Conservation (phyloP, 2,113 vertebrate genomes). For the Festucalex cinctus region DNA sequence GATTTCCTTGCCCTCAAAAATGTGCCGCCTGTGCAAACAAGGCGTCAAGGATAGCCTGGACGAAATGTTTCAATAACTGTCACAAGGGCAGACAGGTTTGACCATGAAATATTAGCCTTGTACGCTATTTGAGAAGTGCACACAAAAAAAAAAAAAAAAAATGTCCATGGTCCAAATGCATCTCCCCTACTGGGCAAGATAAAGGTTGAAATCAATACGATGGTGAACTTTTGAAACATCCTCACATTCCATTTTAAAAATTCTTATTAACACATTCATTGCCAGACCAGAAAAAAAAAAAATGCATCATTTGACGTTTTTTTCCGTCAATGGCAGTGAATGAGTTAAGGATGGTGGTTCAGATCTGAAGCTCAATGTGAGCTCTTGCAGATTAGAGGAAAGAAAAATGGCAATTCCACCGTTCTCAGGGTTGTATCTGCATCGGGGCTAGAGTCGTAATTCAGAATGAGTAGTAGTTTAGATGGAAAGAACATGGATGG, state of each 20-base stretch:
- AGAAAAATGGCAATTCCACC: background rate
- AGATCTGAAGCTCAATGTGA: background rate
- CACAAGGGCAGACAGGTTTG: background rate
- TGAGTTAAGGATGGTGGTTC: background rate
- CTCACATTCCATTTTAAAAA: background rate
- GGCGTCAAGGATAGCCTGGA: background rate
- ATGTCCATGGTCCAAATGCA: background rate
- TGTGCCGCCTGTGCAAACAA: background rate
- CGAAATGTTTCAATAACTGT: background rate
- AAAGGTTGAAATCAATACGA: background rate
- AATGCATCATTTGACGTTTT: too few species aligned
- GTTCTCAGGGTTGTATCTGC: background rate
- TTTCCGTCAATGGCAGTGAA: too few species aligned
- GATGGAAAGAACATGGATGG: background rate
- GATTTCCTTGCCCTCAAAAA: background rate
- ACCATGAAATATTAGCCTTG: background rate
- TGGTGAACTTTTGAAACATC: background rate
- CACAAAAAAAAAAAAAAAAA: background rate
- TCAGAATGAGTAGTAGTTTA: background rate
- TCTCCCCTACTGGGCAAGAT: background rate
- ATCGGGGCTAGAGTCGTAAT: too few species aligned
- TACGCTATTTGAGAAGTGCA: background rate
- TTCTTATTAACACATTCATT: background rate
- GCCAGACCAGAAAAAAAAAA: too few species aligned
- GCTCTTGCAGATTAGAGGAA: background rate